Evolutionary conservation across 2,888 invertebrate genomes (phyloP), one percentile per base, ranked within the genome.

Genomic region (Eulithis prunata): DNA sequence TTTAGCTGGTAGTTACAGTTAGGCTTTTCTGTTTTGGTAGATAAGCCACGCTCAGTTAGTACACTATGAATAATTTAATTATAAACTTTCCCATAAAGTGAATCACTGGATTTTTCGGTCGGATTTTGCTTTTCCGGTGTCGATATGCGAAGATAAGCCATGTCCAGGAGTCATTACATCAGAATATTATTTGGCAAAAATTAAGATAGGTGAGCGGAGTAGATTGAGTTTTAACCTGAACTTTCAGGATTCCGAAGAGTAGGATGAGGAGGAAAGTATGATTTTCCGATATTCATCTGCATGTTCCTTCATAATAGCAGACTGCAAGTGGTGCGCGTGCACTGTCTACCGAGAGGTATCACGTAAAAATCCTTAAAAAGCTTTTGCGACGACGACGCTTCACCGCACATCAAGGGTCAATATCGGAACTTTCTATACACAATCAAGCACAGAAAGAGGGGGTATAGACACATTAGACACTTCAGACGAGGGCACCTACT

Each of bases 391-490:
- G 6, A 38, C 6, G 10, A 38, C 38, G 38, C 38, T 6, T 38
- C 38, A 38, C 38, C 7, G 38, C 38, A 38, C 38, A 38, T 38
- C 10, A 38, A 38, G 10, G 7, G 38, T 38, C 10, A 8, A 6
- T 8, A 10, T 38, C 38, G 32, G n/a, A n/a, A n/a, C n/a, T n/a
- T n/a, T n/a, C n/a, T 32, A 2, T 32, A 32, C 32, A 32, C 4
- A 32, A 32, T 32, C 32, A n/a, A n/a, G n/a, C n/a, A n/a, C n/a
- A n/a, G n/a, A n/a, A n/a, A n/a, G n/a, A n/a, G 32, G 32, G 41
- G 36, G 36, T 47, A 57, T n/a, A n/a, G n/a, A n/a, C n/a, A n/a
- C n/a, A n/a, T n/a, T n/a, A 46, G 59, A 54, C 21, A 55, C 61
- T 41, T 51, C 28, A 53, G 41, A 47, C 57, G 32, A 57, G 52